Evolutionary conservation across 1,140 invertebrate species (phyloP).

Genomic region (Drosophila subpulchrella): DNA sequence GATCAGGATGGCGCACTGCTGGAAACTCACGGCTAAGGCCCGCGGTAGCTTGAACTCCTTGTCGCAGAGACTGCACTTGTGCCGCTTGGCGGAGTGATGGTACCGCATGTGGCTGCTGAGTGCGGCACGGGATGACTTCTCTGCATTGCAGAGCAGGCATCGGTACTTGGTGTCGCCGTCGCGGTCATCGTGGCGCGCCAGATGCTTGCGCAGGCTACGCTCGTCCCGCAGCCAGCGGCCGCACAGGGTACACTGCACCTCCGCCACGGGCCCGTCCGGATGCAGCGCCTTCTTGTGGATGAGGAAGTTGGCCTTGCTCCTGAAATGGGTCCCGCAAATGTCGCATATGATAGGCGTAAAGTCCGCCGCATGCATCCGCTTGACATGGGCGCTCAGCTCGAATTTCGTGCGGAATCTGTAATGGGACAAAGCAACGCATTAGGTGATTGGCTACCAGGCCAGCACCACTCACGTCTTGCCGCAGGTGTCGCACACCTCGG

Average conservation of each 20-base stretch:
- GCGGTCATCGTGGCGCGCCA: slow-evolving; percentile 65
- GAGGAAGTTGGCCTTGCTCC: slow-evolving; percentile 71
- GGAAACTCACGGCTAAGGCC: slow-evolving; percentile 51
- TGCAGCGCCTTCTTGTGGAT: slow-evolving; percentile 73
- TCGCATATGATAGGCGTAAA: slow-evolving; percentile 76
- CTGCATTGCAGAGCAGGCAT: slow-evolving; percentile 67
- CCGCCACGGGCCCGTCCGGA: slow-evolving; percentile 70
- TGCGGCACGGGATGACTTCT: slow-evolving; percentile 73
- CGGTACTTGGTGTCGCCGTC: slow-evolving; percentile 67
- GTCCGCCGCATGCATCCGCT: slow-evolving; percentile 66
- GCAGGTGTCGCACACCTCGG: slow-evolving; percentile 67
- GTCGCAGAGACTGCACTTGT: slow-evolving; percentile 70
- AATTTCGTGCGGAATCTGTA: slow-evolving; percentile 63
- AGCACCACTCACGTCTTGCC: slow-evolving; percentile 58
- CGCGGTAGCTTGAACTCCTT: slow-evolving; percentile 75
- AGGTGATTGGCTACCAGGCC: neutral
- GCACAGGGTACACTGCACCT: slow-evolving; percentile 72
- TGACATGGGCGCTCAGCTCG: slow-evolving; percentile 62
- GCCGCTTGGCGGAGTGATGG: slow-evolving; percentile 72
- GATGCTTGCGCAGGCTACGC: slow-evolving; percentile 71
- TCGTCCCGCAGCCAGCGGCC: slow-evolving; percentile 75
- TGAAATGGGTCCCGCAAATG: slow-evolving; percentile 72
- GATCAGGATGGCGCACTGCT: neutral
- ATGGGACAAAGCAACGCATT: neutral
- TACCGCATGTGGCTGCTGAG: slow-evolving; percentile 75